phyloP scores from a whole-genome alignment of 2,888 invertebrate genomes.

The Patella ulyssiponensis region DNA sequence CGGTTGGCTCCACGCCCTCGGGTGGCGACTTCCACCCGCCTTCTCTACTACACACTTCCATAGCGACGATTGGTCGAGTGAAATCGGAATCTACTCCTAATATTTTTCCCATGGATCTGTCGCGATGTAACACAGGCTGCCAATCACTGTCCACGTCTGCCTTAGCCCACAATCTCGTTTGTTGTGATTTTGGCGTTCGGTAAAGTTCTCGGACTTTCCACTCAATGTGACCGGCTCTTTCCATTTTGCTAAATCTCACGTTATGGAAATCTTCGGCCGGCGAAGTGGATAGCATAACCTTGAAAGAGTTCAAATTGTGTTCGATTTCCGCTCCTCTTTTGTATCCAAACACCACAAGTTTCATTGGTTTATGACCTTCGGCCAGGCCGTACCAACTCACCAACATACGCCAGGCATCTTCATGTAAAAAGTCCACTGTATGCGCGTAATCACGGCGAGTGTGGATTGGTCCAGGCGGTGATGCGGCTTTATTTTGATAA shows the following conservation, averaged over 20 bases:
- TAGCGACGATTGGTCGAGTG: slow-evolving; percentile 55
- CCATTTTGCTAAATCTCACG: slow-evolving; percentile 66
- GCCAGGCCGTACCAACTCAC: slow-evolving; percentile 65
- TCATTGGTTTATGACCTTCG: slow-evolving; percentile 64
- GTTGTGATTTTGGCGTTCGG: slow-evolving; percentile 44
- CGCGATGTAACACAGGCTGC: slow-evolving; percentile 57
- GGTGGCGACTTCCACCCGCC: slow-evolving; percentile 57
- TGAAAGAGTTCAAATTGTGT: slow-evolving; percentile 65
- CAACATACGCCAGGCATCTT: slow-evolving; percentile 64
- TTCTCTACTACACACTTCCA: slow-evolving; percentile 51
- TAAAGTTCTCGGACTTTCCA: slow-evolving; percentile 61
- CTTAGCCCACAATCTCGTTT: slow-evolving; percentile 62
- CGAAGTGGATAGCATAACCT: slow-evolving; percentile 57
- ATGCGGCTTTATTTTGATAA: slow-evolving; percentile 55
- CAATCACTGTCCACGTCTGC: slow-evolving; percentile 63
- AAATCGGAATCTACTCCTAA: slow-evolving; percentile 66
- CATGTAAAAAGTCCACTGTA: slow-evolving; percentile 64
- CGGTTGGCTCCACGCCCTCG: slow-evolving; percentile 43
- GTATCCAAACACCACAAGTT: slow-evolving; percentile 63
- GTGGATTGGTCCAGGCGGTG: slow-evolving; percentile 61
- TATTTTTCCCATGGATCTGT: slow-evolving; percentile 60
- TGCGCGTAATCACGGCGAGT: slow-evolving; percentile 63
- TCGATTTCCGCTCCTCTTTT: slow-evolving; percentile 64
- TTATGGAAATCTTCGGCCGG: slow-evolving; percentile 62
- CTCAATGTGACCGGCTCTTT: slow-evolving; percentile 66